Percentiles rank a stretch among this genome's conserved stretches.
Evolutionary conservation across 2,888 invertebrate genomes (phyloP).

Genomic region (Phymatocera aterrima): DNA sequence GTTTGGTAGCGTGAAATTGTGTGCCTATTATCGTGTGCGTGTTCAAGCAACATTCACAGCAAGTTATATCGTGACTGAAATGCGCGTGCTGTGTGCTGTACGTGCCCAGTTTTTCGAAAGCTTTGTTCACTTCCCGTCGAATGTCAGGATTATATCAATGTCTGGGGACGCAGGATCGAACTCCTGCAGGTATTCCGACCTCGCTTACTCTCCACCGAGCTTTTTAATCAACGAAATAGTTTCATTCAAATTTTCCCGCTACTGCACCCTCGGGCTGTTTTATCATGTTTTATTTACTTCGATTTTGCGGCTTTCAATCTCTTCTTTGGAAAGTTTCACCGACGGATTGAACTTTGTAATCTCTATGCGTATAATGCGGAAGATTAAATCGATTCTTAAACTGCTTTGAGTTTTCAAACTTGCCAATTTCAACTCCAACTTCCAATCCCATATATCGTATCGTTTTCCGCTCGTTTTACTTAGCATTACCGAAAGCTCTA

Average conservation of each 20-base stretch:
- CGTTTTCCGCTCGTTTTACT: too few relatives aligned
- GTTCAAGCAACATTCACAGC: conserved; percentile 17
- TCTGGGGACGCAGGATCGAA: background rate
- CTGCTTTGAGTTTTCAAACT: background rate
- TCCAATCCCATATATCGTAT: background rate
- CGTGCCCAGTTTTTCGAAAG: background rate
- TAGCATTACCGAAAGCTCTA: too few relatives aligned
- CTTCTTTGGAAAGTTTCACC: background rate
- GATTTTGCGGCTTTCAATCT: conserved; percentile 31
- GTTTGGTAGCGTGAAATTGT: conserved; percentile 33
- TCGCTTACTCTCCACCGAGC: background rate
- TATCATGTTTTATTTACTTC: conserved; percentile 18
- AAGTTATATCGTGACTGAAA: background rate
- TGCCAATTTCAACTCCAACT: background rate
- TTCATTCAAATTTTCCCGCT: conserved; percentile 11
- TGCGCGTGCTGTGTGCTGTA: background rate
- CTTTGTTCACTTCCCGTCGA: background rate
- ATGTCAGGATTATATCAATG: background rate
- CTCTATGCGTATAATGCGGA: background rate
- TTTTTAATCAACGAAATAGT: conserved; percentile 39
- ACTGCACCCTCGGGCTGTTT: background rate
- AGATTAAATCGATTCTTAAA: conserved; percentile 23
- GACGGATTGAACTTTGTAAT: conserved; percentile 25
- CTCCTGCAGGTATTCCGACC: background rate
- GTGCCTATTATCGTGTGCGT: conserved; percentile 1